Evolutionary conservation across 2,888 invertebrate genomes (phyloP), one percentile per base, ranked within the genome.

Genomic region (Nymphalis c-album): DNA sequence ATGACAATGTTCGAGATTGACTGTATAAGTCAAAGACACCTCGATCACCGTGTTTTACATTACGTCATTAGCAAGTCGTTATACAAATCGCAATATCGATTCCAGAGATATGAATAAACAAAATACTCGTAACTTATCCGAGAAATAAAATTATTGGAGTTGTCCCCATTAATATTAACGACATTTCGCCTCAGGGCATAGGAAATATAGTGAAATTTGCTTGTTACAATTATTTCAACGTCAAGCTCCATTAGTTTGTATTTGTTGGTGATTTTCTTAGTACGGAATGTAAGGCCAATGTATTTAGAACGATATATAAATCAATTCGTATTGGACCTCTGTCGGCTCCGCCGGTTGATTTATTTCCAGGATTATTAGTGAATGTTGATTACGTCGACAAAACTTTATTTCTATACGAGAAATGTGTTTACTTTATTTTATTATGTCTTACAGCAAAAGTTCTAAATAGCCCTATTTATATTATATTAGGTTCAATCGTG

Each of bases 111-210:
- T 47, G 60, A 60, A 60, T 48, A 60, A 48, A 31, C 48, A 60
- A 47, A 31, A 31, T 40, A 40, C 40, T 53, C 65, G 60, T 66
- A 67, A 58, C 62, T 67, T 67, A 67, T 61, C 48, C 51, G 47
- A n/a, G 45, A 58, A 62, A 67, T 67, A 48, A 67, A 67, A 67
- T 66, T 67, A 67, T 67, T 61, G 63, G n/a, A 47, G 46, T 53
- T 67, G 67, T 67, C 63, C 26, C 47, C 60, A 63, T 67, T 63
- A 67, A 67, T 67, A 60, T 53, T 18, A 26, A 35, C 46, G 63
- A 55, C 55, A 57, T 55, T 60, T 63, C n/a, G 55, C 55, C 63
- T 47, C 55, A 40, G 53, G 63, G 22, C 17, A 18, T 53, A 10
- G 18, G 31, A 45, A 63, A 53, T 20, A 45, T 55, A 46, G 55